Evolutionary conservation across 2,113 vertebrate species (phyloP).

Genomic region (Varanus salvator): DNA sequence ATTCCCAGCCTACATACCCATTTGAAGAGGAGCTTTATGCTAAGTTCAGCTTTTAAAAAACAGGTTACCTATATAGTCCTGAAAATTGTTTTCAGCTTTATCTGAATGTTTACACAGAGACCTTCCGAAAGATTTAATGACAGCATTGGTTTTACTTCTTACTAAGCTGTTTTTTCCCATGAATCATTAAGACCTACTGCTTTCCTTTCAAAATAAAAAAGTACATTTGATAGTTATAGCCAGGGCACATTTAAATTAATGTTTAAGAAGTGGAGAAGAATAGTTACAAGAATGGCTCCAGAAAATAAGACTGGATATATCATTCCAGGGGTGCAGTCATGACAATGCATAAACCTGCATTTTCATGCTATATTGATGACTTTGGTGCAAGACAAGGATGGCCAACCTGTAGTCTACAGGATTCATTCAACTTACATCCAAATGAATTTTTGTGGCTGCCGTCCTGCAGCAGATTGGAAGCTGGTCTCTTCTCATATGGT

Average conservation of each 20-base stretch:
- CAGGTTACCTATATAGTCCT: background rate
- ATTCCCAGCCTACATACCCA: background rate
- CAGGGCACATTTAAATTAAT: constrained; percentile 13
- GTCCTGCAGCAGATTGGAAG: background rate
- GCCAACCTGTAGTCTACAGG: background rate
- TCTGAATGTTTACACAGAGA: constrained; percentile 26
- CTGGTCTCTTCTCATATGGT: background rate
- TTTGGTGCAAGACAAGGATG: background rate
- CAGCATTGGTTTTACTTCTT: background rate
- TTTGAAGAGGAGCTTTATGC: background rate
- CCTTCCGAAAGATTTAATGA: constrained; percentile 42
- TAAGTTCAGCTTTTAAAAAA: constrained; percentile 31
- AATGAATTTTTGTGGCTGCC: background rate
- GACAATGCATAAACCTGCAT: background rate
- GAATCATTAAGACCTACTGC: constrained; percentile 59
- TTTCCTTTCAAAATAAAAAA: constrained; percentile 62
- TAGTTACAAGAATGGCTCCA: rapidly evolving
- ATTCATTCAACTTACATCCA: background rate
- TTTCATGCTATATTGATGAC: background rate
- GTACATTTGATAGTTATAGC: constrained; percentile 47
- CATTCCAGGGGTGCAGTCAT: background rate
- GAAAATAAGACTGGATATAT: rapidly evolving
- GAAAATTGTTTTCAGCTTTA: constrained; percentile 15
- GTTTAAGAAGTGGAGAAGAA: constrained; percentile 36
- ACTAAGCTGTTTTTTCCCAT: constrained; percentile 36